Evolutionary conservation across 2,113 vertebrate genomes (phyloP).

Genomic region (Marmota monax): DNA sequence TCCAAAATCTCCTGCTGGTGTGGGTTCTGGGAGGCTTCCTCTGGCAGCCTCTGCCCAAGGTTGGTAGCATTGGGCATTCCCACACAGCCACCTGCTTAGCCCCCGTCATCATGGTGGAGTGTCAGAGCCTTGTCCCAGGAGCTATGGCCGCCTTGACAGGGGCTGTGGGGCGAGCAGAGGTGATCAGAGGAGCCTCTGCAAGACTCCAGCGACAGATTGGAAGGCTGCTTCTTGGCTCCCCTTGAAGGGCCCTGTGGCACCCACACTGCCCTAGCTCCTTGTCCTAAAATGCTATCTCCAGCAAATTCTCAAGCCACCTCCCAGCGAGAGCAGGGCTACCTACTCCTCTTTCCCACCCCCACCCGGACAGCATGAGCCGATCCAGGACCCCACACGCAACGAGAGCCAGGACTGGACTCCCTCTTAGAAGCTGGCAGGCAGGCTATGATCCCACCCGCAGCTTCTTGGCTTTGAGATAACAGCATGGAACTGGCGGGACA

Average conservation of each 20-base stretch:
- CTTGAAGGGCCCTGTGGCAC: fast-evolving
- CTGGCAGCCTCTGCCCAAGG: neutral
- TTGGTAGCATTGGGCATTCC: neutral
- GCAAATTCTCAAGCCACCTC: neutral
- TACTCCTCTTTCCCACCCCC: too few relatives aligned
- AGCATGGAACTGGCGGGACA: neutral
- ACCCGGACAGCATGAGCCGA: fast-evolving
- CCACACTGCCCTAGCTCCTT: neutral
- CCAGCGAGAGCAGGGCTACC: neutral
- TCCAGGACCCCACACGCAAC: neutral
- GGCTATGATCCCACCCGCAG: fast-evolving
- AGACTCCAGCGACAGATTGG: neutral
- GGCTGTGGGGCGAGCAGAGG: neutral
- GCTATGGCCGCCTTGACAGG: neutral
- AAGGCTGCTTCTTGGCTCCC: neutral
- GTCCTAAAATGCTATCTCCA: neutral
- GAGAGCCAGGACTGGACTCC: neutral
- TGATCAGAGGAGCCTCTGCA: neutral
- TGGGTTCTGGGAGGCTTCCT: neutral
- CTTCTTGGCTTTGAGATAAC: neutral
- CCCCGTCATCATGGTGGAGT: fast-evolving
- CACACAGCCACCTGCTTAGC: neutral
- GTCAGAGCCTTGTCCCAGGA: neutral
- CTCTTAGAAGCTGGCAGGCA: fast-evolving
- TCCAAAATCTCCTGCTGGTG: neutral